phyloP scores from a whole-genome alignment of 2,113 vertebrate species.

The Dasyurus viverrinus region DNA sequence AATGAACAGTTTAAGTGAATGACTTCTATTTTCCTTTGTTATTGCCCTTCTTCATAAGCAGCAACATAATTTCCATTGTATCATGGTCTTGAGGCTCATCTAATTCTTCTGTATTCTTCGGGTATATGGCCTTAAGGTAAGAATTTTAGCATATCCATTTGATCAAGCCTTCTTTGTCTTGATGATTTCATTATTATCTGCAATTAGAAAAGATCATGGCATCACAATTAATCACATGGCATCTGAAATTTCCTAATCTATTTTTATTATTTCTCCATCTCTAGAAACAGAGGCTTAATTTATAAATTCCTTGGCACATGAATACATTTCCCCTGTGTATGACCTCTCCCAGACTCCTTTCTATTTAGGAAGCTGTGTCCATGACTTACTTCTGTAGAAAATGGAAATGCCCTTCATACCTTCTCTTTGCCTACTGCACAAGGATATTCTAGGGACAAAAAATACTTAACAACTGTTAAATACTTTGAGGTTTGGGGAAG shows the following conservation, averaged over 20 bases:
- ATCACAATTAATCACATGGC: too few species aligned
- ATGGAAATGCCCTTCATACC: neutral
- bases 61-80: neutral
- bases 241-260: fast-evolving
- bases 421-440: fast-evolving
- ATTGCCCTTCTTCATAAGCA: fast-evolving
- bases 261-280: fast-evolving
- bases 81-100: neutral
- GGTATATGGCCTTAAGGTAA: neutral
- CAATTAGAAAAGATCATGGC: neutral
- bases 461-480: neutral
- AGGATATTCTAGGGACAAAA: too few species aligned
- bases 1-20: neutral
- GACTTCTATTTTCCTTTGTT: fast-evolving
- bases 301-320: fast-evolving
- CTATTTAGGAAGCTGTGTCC: too few species aligned
- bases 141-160: neutral
- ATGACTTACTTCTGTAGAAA: fast-evolving
- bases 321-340: fast-evolving
- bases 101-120: neutral
- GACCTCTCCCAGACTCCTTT: too few species aligned
- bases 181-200: neutral
- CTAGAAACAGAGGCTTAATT: fast-evolving
- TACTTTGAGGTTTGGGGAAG: fast-evolving
- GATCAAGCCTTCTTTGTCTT: neutral